phyloP scores from a whole-genome alignment of 2,888 invertebrate species.

The Pilophorus perplexus region DNA sequence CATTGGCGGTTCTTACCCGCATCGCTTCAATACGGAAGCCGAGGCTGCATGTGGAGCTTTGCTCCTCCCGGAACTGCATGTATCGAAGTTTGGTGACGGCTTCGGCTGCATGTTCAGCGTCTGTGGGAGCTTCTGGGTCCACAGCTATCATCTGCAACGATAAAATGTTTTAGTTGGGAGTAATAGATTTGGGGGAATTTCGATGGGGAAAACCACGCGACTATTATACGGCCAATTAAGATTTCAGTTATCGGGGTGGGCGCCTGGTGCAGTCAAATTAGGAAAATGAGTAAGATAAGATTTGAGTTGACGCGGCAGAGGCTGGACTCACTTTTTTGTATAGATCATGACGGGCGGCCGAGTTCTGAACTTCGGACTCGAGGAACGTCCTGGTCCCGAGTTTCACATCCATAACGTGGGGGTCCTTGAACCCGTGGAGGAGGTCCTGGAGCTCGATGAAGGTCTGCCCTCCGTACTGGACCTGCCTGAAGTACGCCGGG shows the following conservation, averaged over 20 bases:
- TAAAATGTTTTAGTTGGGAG: slow-evolving; percentile 11
- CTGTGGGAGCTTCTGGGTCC: slow-evolving; percentile 81
- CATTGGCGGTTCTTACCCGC: slow-evolving; percentile 61
- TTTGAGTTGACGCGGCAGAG: no score
- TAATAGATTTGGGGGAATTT: neutral
- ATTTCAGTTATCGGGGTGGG: neutral
- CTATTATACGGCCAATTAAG: no score
- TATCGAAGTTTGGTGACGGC: slow-evolving; percentile 94
- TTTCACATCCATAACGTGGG: slow-evolving; percentile 95
- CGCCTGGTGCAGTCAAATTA: no score
- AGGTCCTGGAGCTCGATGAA: slow-evolving; percentile 96
- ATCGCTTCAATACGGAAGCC: slow-evolving; percentile 96
- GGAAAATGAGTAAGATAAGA: no score
- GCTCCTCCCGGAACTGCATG: slow-evolving; percentile 92
- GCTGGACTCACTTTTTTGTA: slow-evolving; percentile 68
- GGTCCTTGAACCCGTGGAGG: slow-evolving; percentile 83
- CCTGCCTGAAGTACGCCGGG: slow-evolving; percentile 62
- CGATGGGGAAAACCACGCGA: neutral
- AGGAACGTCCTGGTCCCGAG: slow-evolving; percentile 95
- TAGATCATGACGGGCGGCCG: slow-evolving; percentile 76
- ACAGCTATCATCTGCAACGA: slow-evolving; percentile 74
- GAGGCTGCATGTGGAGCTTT: slow-evolving; percentile 86
- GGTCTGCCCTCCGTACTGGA: slow-evolving; percentile 65
- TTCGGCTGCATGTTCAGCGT: slow-evolving; percentile 72
- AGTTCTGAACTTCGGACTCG: slow-evolving; percentile 90